phyloP scores from a whole-genome alignment of 2,797 vertebrate species.

The Sebastes trivittatus region DNA sequence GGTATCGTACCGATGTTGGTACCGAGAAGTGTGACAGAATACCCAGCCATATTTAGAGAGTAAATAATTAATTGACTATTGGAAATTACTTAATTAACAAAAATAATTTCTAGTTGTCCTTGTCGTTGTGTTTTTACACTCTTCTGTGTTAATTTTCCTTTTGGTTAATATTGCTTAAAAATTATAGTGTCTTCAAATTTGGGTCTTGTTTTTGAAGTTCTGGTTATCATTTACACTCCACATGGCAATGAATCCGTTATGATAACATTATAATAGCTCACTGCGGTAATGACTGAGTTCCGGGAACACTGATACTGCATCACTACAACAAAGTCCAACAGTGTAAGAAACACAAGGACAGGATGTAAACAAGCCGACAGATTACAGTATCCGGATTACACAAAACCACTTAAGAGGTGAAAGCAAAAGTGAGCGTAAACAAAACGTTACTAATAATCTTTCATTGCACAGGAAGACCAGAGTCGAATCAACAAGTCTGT shows the following conservation, averaged over 20 bases:
- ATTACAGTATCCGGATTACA: background rate
- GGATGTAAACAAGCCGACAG: background rate
- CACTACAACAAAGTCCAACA: background rate
- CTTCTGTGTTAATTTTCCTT: background rate
- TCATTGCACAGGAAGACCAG: background rate
- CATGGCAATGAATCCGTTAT: background rate
- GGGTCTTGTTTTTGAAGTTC: background rate
- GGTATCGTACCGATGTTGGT: no score
- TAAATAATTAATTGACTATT: background rate
- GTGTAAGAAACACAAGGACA: background rate
- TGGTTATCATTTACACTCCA: background rate
- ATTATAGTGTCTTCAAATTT: background rate
- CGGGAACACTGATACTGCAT: background rate
- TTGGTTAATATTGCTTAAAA: background rate
- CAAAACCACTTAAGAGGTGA: background rate
- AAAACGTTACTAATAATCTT: background rate
- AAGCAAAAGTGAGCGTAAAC: background rate
- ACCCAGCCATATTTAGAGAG: background rate
- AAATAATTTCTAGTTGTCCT: background rate
- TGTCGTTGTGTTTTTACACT: background rate
- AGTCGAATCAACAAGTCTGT: background rate
- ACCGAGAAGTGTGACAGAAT: background rate
- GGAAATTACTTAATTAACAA: background rate
- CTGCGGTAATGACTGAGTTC: background rate
- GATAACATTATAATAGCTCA: background rate